Conservation (phyloP, 2,797 vertebrate species). For the Champsocephalus gunnari region DNA sequence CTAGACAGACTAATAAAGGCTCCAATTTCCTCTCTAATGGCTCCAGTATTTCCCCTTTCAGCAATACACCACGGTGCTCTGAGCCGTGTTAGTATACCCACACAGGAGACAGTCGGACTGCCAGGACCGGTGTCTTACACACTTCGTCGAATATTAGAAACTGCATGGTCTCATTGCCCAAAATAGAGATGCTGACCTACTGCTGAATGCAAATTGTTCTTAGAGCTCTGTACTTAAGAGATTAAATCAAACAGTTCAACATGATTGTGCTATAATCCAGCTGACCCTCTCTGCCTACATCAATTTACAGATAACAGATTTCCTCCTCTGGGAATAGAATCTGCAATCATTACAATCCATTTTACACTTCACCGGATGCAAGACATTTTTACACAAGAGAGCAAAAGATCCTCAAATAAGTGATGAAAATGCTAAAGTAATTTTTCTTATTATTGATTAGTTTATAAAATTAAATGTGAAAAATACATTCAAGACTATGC, state of each 20-base stretch:
- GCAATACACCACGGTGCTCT: conserved; percentile 39
- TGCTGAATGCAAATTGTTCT: conserved; percentile 6
- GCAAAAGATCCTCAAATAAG: neutral
- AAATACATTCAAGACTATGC: neutral
- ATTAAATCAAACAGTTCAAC: conserved; percentile 7
- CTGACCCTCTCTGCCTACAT: conserved; percentile 11
- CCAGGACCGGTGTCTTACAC: conserved; percentile 23
- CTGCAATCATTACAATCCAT: conserved; percentile 21
- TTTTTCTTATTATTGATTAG: neutral
- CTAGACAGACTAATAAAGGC: conserved; percentile 80
- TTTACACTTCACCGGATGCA: conserved; percentile 2
- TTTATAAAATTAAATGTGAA: neutral
- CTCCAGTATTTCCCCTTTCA: conserved; percentile 65
- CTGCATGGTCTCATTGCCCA: neutral
- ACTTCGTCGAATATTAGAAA: conserved; percentile 21
- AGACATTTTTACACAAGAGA: neutral
- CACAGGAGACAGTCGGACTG: conserved; percentile 48
- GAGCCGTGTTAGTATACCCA: conserved; percentile 42
- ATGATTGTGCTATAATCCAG: conserved; percentile 19
- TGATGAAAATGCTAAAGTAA: neutral
- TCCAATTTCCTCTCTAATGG: conserved; percentile 78
- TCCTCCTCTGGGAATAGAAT: conserved; percentile 29
- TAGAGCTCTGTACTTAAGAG: neutral
- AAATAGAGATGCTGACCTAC: conserved; percentile 33
- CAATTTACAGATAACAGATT: conserved; percentile 20